Evolutionary conservation across 2,113 vertebrate species (phyloP), one percentile per base, ranked within the genome.

Genomic region (Dicentrarchus labrax): DNA sequence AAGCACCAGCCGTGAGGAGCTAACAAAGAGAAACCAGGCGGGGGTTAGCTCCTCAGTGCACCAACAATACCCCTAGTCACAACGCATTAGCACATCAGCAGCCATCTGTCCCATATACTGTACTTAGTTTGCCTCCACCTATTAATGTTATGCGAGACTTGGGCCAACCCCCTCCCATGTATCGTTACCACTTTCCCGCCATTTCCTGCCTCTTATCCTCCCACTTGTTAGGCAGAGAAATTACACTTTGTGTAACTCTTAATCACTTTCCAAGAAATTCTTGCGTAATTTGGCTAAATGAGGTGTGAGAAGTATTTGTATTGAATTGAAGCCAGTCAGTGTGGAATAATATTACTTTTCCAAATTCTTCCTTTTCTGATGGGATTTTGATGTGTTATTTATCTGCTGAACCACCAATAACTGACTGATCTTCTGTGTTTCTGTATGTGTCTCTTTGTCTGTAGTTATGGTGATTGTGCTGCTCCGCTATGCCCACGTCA

Each of bases 391-490:
- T n/a, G n/a, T 39, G 13, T 17, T 47, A 3, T 22, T 68, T 24
- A 45, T 67, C 5, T 54, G 47, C 66, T 6, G 38, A 21, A 16
- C 19, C 47, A 36, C 15, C 36, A 21, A 8, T 43, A n/a, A 24
- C 50, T 62, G 17, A 36, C 45, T 61, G 2, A 13, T 15, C 17
- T 41, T 47, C 22, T 39, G 11, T 13, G 1, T 74, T 22, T 78
- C 19, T 60, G 8, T 65, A 2, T 83, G 8, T 76, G 10, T 74
- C 69, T 60, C 56, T 77, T 30, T 16, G 48, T 68, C 60, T 76
- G 0, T 86, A 97, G 97, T 98, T 72, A 96, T 97, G 94, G 90
- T 96, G 83, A 97, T 97, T 48, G 96, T 97, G 66, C 91, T 97
- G 90, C 92, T 98, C 66, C 95, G 97, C 45, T 98, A 98, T 0